Base-by-base conservation (phyloP, 2,797 vertebrate genomes). In the Fistularia commersonii region DNA sequence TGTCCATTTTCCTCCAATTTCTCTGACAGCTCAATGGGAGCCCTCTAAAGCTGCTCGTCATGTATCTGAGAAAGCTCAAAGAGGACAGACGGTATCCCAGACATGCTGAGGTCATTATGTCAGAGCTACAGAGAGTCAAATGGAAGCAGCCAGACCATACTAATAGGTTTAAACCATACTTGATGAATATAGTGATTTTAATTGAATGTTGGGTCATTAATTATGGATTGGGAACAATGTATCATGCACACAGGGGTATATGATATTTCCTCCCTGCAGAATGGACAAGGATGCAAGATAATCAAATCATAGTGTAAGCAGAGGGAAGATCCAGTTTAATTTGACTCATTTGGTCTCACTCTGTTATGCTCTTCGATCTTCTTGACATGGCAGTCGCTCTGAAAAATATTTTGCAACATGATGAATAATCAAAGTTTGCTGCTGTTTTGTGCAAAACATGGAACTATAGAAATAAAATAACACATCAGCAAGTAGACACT, bases 151-250 rank as follows among this genome's bases (percentile, higher is more conserved):
- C 12, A 61, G 61, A 62, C 45, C 55, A 58, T 45, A 41, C 45
- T 67, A 71, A 77, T 54, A 57, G 74, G 51, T 69, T 76, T 71
- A 72, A 73, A 79, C 47, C 45, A 66, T 54, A 69, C 54, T 49
- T 41, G 69, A 86, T 76, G 57, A 68, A 78, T 77, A 66, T 62
- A 74, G 64, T 74, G 64, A 61, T 69, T 74, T 69, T 67, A 73
- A 81, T 81, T 83, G 60, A 82, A 87, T 75, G 66, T 64, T 51
- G 58, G 58, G 64, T 79, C 72, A 77, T 83, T 79, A 36, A 68
- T 82, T 79, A 80, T 74, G 57, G 60, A 80, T 69, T 56, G 54
- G 55, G 51, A 32, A 47, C 32, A 45, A 80, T 65, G 48, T 51
- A 52, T 66, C 55, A 54, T 43, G 36, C 52, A 60, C 56, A 31